Evolutionary conservation across 2,888 invertebrate genomes (phyloP).

Genomic region (Autographa pulchrina): DNA sequence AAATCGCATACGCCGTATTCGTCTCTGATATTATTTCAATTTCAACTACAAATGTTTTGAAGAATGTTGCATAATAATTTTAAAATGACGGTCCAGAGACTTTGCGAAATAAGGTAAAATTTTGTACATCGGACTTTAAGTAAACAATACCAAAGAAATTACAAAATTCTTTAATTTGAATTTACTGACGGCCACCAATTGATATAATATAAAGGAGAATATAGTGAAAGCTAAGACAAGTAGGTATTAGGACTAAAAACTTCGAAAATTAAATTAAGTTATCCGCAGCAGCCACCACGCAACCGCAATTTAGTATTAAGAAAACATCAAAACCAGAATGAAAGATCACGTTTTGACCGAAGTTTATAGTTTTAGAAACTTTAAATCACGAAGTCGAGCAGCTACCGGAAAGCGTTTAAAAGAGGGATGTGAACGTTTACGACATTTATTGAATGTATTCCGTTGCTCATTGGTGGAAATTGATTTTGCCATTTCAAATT

Average conservation of each 20-base stretch:
- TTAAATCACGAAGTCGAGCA: conserved; percentile 51
- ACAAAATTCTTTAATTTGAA: no score
- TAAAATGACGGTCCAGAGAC: conserved; percentile 1
- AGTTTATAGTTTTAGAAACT: conserved; percentile 47
- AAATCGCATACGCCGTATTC: conserved; percentile 72
- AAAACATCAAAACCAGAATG: conserved; percentile 31
- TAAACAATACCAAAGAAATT: not conserved
- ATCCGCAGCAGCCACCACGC: not conserved
- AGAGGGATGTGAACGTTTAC: conserved; percentile 46
- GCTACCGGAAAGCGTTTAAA: conserved; percentile 49
- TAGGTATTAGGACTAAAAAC: no score
- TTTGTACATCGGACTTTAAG: not conserved
- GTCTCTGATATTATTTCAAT: conserved; percentile 70
- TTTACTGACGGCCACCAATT: no score
- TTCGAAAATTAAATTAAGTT: not conserved
- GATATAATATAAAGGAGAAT: no score
- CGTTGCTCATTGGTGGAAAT: conserved; percentile 40
- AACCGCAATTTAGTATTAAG: not conserved
- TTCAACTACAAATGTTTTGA: conserved; percentile 56
- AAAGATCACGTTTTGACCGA: conserved; percentile 42
- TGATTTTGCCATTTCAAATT: conserved; percentile 54
- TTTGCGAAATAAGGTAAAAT: conserved; percentile 7
- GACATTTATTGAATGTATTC: conserved; percentile 51
- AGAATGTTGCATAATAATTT: conserved; percentile 38
- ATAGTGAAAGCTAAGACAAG: no score